Evolutionary conservation across 30 jellyfish, hydroid and myxozoan genomes (phyloP), one percentile per base, ranked within the genome.

Genomic region (Pelagia noctiluca): DNA sequence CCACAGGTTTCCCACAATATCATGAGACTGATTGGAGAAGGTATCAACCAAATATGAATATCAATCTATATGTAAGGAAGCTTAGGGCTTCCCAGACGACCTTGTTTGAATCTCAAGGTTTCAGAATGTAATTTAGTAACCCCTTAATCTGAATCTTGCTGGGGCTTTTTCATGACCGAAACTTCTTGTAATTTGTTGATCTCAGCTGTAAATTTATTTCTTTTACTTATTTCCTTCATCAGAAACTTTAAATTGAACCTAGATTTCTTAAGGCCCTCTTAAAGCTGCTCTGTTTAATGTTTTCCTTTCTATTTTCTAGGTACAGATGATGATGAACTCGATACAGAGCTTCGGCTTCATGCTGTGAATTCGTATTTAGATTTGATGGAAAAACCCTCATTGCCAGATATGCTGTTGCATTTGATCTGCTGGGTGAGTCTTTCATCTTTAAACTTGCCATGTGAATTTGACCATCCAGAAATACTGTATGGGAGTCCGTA

Each of bases 1-100:
- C 84, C 83, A 31, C 96, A 86, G 32, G 96, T 86, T 1, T 97
- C 97, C n/a, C 84, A 79, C 34, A 83, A 85, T 63, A 76, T 92
- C 30, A 92, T 92, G 98, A 74, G 80, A 53, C 31, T 92, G 50
- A 81, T 92, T 22, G 96, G 96, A 7, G 96, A 92, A 86, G 98
- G 98, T 92, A 73, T n/a, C n/a, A n/a, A n/a, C n/a, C n/a, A n/a
- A n/a, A n/a, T n/a, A n/a, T n/a, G n/a, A n/a, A n/a, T n/a, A n/a
- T n/a, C n/a, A n/a, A n/a, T n/a, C n/a, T n/a, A n/a, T n/a, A n/a
- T n/a, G n/a, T n/a, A n/a, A n/a, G n/a, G n/a, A n/a, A n/a, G n/a
- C n/a, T n/a, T n/a, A n/a, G n/a, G n/a, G n/a, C n/a, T n/a, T n/a
- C n/a, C n/a, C n/a, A n/a, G n/a, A n/a, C n/a, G n/a, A n/a, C n/a